phyloP scores from a whole-genome alignment of 2,113 vertebrate species.

The Pelmatolapia mariae region DNA sequence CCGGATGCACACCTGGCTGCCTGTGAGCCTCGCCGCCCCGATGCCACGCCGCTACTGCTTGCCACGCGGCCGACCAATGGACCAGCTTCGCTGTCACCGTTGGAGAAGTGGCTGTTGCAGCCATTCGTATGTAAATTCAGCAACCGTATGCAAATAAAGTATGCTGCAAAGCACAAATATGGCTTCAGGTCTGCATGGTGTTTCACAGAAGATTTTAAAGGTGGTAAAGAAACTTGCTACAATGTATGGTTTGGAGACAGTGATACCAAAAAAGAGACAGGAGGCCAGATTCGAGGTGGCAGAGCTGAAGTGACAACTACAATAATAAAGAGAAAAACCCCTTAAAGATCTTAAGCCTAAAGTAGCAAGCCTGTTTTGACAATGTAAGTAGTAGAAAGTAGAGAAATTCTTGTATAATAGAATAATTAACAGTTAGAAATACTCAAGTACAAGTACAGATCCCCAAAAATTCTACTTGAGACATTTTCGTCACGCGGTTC shows the following conservation, averaged over 20 bases:
- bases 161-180: not conserved
- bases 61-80: not conserved
- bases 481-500: not conserved
- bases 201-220: not conserved
- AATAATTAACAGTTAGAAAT: not conserved
- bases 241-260: not conserved
- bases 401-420: not conserved
- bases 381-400: not conserved
- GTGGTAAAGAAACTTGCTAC: not conserved
- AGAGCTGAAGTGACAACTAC: not conserved
- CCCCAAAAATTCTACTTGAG: not conserved
- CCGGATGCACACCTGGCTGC: not conserved
- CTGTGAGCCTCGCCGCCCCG: not conserved
- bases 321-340: not conserved
- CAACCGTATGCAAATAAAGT: not conserved
- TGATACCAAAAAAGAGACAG: not conserved
- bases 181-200: not conserved
- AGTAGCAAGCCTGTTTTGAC: not conserved
- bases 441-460: not conserved
- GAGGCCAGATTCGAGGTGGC: not conserved
- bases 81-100: not conserved
- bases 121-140: not conserved
- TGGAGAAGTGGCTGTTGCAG: not conserved
- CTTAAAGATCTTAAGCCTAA: not conserved
- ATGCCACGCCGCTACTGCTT: not conserved